These are phyloP conservation scores for Chymomyza caudatula DNA, from an alignment of 2,888 invertebrate genomes.

Conservation along the genomic window DNA sequence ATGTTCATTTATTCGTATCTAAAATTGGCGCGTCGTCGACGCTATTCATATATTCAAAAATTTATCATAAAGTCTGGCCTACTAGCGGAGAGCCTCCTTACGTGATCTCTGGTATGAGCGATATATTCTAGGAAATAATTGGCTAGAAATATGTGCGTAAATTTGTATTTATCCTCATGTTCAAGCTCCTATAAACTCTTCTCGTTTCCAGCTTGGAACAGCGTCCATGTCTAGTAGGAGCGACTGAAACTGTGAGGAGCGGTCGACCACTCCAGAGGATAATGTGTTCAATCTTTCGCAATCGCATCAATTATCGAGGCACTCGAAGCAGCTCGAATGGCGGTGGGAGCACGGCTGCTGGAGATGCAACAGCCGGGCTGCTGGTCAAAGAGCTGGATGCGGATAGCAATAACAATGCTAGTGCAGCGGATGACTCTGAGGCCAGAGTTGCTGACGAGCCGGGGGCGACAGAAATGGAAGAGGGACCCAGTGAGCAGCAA, in stretches of 20 bases:
- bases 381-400: slow-evolving; percentile 74
- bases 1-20: slow-evolving; percentile 73
- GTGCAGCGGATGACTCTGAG: slow-evolving; percentile 28
- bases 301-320: slow-evolving; percentile 76
- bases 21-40: slow-evolving; percentile 46
- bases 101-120: slow-evolving; percentile 42
- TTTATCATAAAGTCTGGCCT: slow-evolving; percentile 71
- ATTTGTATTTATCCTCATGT: slow-evolving; percentile 21
- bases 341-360: slow-evolving; percentile 22
- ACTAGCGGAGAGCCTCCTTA: slow-evolving; percentile 49
- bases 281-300: slow-evolving; percentile 77
- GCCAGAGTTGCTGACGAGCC: not conserved
- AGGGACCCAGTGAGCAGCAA: not conserved
- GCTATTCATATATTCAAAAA: slow-evolving; percentile 77
- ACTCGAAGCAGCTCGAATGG: slow-evolving; percentile 63
- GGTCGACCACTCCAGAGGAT: slow-evolving; percentile 34
- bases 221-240: slow-evolving; percentile 32
- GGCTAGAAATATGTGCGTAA: slow-evolving; percentile 46
- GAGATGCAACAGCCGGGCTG: slow-evolving; percentile 28
- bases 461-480: not conserved
- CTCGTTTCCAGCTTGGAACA: slow-evolving; percentile 29
- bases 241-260: slow-evolving; percentile 19
- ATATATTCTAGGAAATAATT: slow-evolving; percentile 26
- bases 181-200: not conserved
- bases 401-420: slow-evolving; percentile 74